These are phyloP conservation scores for Pollicipes pollicipes DNA, from an alignment of 1,140 invertebrate species.

Conservation along the genomic window DNA sequence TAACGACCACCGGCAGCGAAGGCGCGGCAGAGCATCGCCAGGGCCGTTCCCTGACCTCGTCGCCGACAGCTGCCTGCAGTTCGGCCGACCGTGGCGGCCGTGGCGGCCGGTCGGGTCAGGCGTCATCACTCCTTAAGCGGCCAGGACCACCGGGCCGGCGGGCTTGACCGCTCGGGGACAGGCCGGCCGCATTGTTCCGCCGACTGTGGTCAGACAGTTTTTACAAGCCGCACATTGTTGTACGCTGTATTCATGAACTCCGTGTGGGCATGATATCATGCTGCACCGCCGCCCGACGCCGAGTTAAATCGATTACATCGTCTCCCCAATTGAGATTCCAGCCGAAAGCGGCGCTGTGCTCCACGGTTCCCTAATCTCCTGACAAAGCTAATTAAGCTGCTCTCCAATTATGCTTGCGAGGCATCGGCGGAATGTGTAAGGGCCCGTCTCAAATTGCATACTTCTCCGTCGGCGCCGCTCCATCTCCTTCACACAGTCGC, in stretches of 20 bases:
- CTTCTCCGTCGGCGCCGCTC: background rate
- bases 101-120: background rate
- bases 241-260: background rate
- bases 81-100: too few relatives aligned
- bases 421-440: background rate
- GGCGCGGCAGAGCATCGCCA: too few relatives aligned
- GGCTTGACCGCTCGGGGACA: too few relatives aligned
- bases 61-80: background rate
- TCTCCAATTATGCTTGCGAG: background rate
- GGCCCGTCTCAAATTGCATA: background rate
- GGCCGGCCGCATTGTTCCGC: background rate
- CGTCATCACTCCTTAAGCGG: background rate
- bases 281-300: too few relatives aligned
- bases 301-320: background rate
- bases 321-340: background rate
- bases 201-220: background rate
- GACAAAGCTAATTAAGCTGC: conserved; percentile 1
- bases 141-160: background rate
- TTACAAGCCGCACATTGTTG: background rate
- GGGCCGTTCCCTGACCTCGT: too few relatives aligned
- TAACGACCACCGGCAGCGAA: too few relatives aligned
- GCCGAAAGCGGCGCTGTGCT: too few relatives aligned
- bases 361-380: background rate
- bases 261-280: too few relatives aligned
- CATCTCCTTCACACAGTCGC: background rate